Conservation (phyloP, 1,140 invertebrate species). For the Conus betulinus region DNA sequence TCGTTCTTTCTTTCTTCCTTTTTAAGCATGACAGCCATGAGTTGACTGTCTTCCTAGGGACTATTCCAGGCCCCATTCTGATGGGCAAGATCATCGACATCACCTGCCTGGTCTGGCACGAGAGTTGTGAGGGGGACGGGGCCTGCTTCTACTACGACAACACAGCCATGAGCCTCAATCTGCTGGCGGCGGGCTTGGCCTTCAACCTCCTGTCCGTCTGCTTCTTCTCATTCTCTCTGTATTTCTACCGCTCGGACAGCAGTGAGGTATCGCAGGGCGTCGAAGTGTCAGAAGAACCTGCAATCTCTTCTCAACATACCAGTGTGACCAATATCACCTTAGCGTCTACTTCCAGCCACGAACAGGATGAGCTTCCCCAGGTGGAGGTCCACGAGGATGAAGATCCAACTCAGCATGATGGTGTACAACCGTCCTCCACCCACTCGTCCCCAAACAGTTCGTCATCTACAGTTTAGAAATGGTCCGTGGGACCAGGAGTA, state of each 20-base stretch:
- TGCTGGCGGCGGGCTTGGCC: slow-evolving; percentile 57
- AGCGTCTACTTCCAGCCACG: neutral
- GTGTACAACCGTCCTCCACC: too few species aligned
- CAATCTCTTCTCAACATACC: neutral
- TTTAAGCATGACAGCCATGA: too few species aligned
- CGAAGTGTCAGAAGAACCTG: neutral
- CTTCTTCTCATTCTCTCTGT: slow-evolving; percentile 64
- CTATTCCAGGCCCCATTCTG: slow-evolving; percentile 75
- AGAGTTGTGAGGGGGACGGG: slow-evolving; percentile 58
- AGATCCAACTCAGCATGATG: neutral
- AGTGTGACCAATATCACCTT: slow-evolving; percentile 21
- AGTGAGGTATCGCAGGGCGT: neutral
- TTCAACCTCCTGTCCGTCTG: slow-evolving; percentile 60
- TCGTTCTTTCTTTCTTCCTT: neutral
- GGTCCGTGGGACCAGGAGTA: too few species aligned
- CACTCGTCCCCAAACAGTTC: too few species aligned
- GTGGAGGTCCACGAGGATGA: neutral
- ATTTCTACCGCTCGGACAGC: slow-evolving; percentile 54
- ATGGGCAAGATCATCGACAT: slow-evolving; percentile 75
- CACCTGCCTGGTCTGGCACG: slow-evolving; percentile 73
- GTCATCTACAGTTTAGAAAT: too few species aligned
- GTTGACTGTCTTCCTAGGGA: slow-evolving; percentile 53
- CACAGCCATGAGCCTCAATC: slow-evolving; percentile 67
- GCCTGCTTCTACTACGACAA: slow-evolving; percentile 73
- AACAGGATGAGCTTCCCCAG: neutral